phyloP scores from a whole-genome alignment of 2,113 vertebrate genomes.

The Motacilla tschutschensis region DNA sequence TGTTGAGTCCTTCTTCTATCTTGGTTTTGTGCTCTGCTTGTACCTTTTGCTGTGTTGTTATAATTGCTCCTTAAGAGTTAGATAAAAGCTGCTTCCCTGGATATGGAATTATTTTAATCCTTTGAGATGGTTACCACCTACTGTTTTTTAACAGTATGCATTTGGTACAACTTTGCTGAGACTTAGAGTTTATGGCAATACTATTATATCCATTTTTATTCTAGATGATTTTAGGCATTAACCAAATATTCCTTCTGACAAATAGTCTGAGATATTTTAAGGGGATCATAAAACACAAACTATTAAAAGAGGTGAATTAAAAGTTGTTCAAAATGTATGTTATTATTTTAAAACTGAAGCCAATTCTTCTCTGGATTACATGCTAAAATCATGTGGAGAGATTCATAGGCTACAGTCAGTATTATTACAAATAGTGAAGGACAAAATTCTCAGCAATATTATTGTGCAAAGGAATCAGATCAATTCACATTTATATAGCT shows the following conservation, averaged over 20 bases:
- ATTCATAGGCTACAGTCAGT: background rate
- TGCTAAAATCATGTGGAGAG: background rate
- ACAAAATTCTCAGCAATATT: background rate
- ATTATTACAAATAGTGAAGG: background rate
- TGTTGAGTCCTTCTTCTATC: background rate
- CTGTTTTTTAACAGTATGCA: background rate
- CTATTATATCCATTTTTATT: background rate
- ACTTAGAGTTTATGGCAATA: background rate
- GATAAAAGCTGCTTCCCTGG: background rate
- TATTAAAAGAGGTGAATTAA: background rate
- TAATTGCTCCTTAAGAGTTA: background rate
- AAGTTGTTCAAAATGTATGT: background rate
- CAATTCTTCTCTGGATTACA: background rate
- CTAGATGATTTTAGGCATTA: background rate
- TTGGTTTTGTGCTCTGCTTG: background rate
- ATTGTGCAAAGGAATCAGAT: background rate
- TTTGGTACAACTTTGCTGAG: background rate
- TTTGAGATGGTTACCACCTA: background rate
- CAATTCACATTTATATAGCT: background rate
- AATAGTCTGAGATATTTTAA: background rate
- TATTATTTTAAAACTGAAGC: background rate
- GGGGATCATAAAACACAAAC: background rate
- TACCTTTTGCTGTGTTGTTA: background rate
- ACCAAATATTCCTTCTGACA: background rate
- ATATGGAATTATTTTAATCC: background rate